Evolutionary conservation across 2,797 vertebrate species (phyloP), one percentile per base, ranked within the genome.

Genomic region (Cossypha polioptera): DNA sequence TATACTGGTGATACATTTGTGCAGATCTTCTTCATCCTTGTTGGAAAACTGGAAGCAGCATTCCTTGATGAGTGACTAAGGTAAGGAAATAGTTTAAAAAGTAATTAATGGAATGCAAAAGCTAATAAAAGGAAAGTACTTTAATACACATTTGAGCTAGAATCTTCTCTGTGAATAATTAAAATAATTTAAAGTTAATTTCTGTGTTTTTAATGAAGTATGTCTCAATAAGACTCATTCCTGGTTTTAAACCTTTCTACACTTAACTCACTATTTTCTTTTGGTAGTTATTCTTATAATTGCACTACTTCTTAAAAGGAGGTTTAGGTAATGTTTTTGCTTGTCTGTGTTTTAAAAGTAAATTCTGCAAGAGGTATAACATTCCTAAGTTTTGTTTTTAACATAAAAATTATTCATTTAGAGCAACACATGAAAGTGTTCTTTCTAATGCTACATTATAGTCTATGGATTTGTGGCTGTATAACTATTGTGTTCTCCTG

Each of bases 51-150:
- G 57, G 33, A 88, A 85, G 67, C 33, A 88, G 29, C 26, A 61
- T 69, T 79, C 38, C 16, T 28, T 81, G 38, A 31, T 63, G 20
- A 26, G 16, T 53, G 31, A 21, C 19, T 82, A 35, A 82, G 86
- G 55, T 40, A 63, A 83, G n/a, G 91, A 94, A 95, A 83, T 69
- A 97, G 97, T 98, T 98, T 98, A 97, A 95, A 98, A 98, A 97
- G 95, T 97, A 98, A 98, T 97, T 97, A 98, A 96, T 80, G 16
- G 36, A 90, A 94, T 89, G 69, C 94, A 96, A 97, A 97, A 97
- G 78, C 88, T 96, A 96, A 97, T 97, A 94, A 97, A 90, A 67
- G 36, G 61, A 85, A 95, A 92, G 61, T 54, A 95, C 86, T 97
- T 97, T 97, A 98, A 97, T 97, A 96, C 91, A 97, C 92, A 95